Conservation (phyloP, 2,113 vertebrate genomes). For the Struthio camelus region DNA sequence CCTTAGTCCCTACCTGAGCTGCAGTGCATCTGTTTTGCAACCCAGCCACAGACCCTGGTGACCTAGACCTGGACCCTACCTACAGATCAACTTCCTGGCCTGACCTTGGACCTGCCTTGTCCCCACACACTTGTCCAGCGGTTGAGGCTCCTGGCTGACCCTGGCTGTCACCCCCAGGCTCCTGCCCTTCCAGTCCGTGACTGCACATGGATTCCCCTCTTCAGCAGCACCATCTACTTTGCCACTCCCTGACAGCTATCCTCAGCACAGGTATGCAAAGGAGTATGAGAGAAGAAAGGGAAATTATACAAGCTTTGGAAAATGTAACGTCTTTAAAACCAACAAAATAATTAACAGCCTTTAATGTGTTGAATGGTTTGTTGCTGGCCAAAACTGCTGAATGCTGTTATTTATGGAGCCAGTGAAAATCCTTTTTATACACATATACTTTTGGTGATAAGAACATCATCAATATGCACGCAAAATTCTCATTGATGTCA, state of each 20-base stretch:
- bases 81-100: accelerated
- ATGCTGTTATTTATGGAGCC: background rate
- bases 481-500: background rate
- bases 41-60: accelerated
- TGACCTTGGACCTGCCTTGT: background rate
- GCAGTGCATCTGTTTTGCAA: accelerated
- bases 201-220: background rate
- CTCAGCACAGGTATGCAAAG: background rate
- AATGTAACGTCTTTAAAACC: background rate
- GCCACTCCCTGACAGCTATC: background rate
- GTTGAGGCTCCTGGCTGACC: background rate
- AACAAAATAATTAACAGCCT: background rate
- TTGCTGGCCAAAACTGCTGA: background rate
- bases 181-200: background rate
- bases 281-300: background rate
- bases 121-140: background rate
- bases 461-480: background rate
- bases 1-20: background rate
- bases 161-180: background rate
- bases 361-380: background rate
- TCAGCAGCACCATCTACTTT: accelerated
- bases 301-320: background rate
- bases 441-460: background rate
- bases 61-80: background rate
- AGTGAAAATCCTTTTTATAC: background rate